Conservation (phyloP, 2,888 invertebrate species). For the Drosophila greeni region DNA sequence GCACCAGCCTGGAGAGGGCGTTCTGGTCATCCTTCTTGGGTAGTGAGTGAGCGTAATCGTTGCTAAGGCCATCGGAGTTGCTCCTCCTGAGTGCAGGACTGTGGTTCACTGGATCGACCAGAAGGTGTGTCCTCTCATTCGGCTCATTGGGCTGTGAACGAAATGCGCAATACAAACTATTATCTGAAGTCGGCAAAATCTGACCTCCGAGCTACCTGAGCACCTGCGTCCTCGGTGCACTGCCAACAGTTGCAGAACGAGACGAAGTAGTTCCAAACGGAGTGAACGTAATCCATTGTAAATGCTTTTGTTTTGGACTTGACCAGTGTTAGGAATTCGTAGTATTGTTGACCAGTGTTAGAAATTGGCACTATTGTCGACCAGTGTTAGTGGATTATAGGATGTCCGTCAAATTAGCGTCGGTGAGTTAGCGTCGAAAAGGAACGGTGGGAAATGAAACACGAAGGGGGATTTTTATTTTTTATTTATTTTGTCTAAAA, state of each 20-base stretch:
- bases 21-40: slow-evolving; percentile 94
- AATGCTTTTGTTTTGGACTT: slow-evolving; percentile 14
- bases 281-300: slow-evolving; percentile 76
- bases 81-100: slow-evolving; percentile 86
- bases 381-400: too few species aligned
- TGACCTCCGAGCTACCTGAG: slow-evolving; percentile 63
- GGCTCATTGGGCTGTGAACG: slow-evolving; percentile 76
- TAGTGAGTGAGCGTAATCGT: slow-evolving; percentile 82
- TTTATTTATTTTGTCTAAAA: too few species aligned
- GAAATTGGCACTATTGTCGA: too few species aligned
- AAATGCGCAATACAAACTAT: neutral
- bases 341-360: too few species aligned
- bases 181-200: neutral
- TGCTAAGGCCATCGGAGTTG: slow-evolving; percentile 85
- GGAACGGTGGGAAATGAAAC: too few species aligned
- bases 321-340: too few species aligned
- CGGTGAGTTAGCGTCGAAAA: too few species aligned
- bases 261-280: slow-evolving; percentile 73
- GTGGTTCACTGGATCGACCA: slow-evolving; percentile 88
- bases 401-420: too few species aligned
- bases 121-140: slow-evolving; percentile 88
- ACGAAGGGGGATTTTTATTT: too few species aligned
- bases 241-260: slow-evolving; percentile 76
- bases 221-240: slow-evolving; percentile 75
- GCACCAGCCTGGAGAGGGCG: slow-evolving; percentile 91